These are phyloP conservation scores for Aricia artaxerxes DNA, from an alignment of 2,888 invertebrate species.

Conservation along the genomic window DNA sequence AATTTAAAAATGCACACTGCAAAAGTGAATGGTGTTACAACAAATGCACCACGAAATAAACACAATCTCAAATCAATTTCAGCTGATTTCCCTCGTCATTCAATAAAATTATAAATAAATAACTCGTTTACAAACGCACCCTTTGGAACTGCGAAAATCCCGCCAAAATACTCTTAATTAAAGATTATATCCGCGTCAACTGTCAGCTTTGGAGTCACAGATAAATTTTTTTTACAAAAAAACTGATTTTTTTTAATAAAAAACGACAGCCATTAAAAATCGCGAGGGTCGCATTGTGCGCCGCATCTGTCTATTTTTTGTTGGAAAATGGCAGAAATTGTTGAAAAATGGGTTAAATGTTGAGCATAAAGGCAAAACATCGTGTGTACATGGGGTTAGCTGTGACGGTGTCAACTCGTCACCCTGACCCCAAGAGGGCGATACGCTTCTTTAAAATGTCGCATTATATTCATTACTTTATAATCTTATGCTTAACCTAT, in stretches of 20 bases:
- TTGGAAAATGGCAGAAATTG: conserved; percentile 68
- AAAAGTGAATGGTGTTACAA: background rate
- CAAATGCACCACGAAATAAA: conserved; percentile 5
- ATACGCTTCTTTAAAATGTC: conserved; percentile 47
- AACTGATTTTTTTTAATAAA: conserved; percentile 54
- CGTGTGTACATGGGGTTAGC: conserved; percentile 50
- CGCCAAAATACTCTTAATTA: conserved; percentile 75
- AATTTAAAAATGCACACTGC: background rate
- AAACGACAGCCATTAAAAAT: conserved; percentile 74
- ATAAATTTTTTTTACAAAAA: conserved; percentile 54
- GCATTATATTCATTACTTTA: conserved; percentile 6
- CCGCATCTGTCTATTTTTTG: conserved; percentile 69
- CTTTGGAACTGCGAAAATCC: conserved; percentile 47
- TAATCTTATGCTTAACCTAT: background rate
- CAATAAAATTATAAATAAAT: conserved; percentile 63
- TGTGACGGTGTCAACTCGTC: conserved; percentile 50
- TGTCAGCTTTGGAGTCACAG: conserved; percentile 74
- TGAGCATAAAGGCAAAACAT: conserved; percentile 66
- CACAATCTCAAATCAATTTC: background rate
- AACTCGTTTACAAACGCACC: conserved; percentile 53
- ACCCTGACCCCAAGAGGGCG: conserved; percentile 57
- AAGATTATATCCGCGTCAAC: conserved; percentile 80
- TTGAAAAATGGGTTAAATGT: conserved; percentile 78
- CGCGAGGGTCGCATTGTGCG: conserved; percentile 59
- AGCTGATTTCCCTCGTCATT: conserved; percentile 41